Evolutionary conservation across 2,888 invertebrate species (phyloP), one percentile per base, ranked within the genome.

Genomic region (Drosophila villosipedis): DNA sequence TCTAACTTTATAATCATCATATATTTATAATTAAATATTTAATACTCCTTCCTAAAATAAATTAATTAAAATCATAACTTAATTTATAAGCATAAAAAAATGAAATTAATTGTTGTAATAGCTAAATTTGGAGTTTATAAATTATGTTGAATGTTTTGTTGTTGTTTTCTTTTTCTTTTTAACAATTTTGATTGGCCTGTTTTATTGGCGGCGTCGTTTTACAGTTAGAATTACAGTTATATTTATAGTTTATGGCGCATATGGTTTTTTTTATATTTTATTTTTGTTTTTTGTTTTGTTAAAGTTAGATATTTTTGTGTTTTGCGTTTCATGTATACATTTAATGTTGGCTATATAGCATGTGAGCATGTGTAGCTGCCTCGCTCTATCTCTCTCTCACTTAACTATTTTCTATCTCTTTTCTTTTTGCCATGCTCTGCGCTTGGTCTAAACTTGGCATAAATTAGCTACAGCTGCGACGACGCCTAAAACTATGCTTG

Each of bases 371-470:
- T 57, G 52, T 25, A 16, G 28, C 47, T 69, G 41, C 49, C 19
- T 62, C 28, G 31, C 25, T 59, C 52, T 25, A 25, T 31, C n/a
- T 73, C 30, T n/a, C n/a, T 73, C 35, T n/a, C 19, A 43, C 62
- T 59, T n/a, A 54, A 31, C 62, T 37, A 39, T 16, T 39, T 12
- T 71, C 41, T 64, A 30, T 66, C 1, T 37, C 31, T 64, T 30
- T 64, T 5, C 28, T 10, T 55, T 22, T 70, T 28, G n/a, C 22
- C 50, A 50, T 58, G 47, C 41, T 60, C 31, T 65, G 57, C 37
- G 66, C 76, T 80, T 81, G 81, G 80, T 80, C 80, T 78, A 63
- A 69, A 70, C 78, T 82, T 81, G 80, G 78, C 79, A 67, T 55
- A 58, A 60, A 61, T 80, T 69, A 74, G 78, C 81, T 68, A 64